Evolutionary conservation across 2,888 invertebrate genomes (phyloP).

Genomic region (Drosophila mulleri): DNA sequence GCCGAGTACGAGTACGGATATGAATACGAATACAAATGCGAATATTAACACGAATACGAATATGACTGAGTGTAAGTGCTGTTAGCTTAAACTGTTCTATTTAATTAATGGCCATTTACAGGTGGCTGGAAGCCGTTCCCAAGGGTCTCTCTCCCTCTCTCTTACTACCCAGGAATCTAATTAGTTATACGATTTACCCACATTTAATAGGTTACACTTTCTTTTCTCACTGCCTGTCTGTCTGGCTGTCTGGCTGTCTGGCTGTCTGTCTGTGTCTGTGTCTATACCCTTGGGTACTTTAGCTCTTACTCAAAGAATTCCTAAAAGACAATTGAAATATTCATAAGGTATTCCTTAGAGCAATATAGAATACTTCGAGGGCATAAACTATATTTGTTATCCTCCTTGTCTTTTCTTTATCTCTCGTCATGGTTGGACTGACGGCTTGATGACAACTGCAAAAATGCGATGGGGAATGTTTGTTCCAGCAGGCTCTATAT

Average conservation of each 20-base stretch:
- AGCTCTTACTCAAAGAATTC: conserved; percentile 17
- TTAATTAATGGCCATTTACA: conserved; percentile 58
- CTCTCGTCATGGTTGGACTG: background rate
- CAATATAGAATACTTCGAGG: background rate
- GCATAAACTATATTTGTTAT: background rate
- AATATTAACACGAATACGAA: background rate
- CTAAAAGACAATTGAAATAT: conserved; percentile 5
- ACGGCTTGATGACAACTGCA: background rate
- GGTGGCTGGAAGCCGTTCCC: conserved; percentile 30
- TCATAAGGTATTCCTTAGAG: background rate
- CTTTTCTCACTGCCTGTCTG: background rate
- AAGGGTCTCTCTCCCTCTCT: conserved; percentile 19
- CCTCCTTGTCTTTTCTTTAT: background rate
- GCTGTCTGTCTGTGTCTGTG: background rate
- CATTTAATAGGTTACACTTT: conserved; percentile 9
- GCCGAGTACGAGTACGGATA: conserved; percentile 7
- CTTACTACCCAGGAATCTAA: conserved; percentile 24
- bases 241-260: background rate
- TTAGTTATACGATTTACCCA: conserved; percentile 58
- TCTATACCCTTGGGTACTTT: background rate
- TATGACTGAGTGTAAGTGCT: conserved; percentile 3
- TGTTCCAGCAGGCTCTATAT: too few species aligned
- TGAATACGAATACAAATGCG: background rate
- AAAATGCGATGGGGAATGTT: too few species aligned
- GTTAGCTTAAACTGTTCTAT: conserved; percentile 65